Evolutionary conservation across 1,140 invertebrate genomes (phyloP).

Genomic region (Dufourea novaeangliae): DNA sequence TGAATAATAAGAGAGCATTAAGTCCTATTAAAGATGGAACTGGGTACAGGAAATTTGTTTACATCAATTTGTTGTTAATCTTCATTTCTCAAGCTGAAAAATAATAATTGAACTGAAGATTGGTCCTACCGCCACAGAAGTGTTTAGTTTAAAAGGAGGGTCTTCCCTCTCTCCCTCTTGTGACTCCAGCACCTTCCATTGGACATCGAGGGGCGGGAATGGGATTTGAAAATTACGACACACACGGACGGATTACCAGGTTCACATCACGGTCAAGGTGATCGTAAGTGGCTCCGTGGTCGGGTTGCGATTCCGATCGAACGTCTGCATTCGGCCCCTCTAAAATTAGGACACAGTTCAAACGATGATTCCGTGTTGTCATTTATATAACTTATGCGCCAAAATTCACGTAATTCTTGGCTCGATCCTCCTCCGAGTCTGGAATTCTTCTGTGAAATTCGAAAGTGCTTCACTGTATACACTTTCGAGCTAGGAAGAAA

Average conservation of each 20-base stretch:
- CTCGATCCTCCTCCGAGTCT: too few relatives aligned
- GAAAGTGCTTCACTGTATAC: neutral
- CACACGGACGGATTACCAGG: conserved; percentile 4
- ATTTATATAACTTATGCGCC: conserved; percentile 36
- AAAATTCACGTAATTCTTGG: conserved; percentile 1
- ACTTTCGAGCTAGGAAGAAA: too few relatives aligned
- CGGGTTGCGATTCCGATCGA: conserved; percentile 31
- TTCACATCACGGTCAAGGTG: conserved; percentile 29
- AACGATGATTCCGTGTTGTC: neutral
- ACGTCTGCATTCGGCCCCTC: conserved; percentile 23
- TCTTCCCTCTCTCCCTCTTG: too few relatives aligned
- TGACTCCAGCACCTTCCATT: too few relatives aligned
- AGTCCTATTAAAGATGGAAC: neutral
- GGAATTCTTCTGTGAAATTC: neutral
- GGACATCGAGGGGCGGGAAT: neutral
- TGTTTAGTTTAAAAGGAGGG: too few relatives aligned
- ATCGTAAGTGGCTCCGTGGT: conserved; percentile 2
- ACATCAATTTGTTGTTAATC: neutral
- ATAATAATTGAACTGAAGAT: too few relatives aligned
- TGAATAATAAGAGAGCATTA: neutral
- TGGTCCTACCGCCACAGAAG: too few relatives aligned
- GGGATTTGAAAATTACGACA: conserved; percentile 23
- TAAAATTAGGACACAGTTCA: conserved; percentile 33
- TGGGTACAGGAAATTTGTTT: neutral
- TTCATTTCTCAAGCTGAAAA: too few relatives aligned